Evolutionary conservation across 2,113 vertebrate genomes (phyloP), one percentile per base, ranked within the genome.

Genomic region (Ginglymostoma cirratum): DNA sequence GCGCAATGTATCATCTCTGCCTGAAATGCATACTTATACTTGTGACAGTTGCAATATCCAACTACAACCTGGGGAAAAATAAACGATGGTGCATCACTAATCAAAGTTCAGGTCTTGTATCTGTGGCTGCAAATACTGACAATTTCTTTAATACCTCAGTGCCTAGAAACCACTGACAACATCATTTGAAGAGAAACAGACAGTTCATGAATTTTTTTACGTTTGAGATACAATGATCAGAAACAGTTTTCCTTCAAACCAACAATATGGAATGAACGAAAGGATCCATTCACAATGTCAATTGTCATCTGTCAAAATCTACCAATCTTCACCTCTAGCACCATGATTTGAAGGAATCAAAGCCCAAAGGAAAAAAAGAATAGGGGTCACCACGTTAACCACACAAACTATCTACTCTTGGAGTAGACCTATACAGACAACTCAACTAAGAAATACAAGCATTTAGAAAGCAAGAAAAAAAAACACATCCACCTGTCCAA

Each of bases 91-190:
- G 42, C 15, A 70, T 66, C 89, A 66, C 38, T 93, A 66, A 93
- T 38, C 89, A 38, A 48, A 66, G 89, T 66, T 67, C 61, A 27
- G 24, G 38, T 72, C 67, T 95, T 14, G 42, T 70, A 94, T 24
- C 72, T 27, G 24, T 70, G 45, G 34, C 67, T 23, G 17, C 23
- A 95, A 95, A 95, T 72, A 42, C 21, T 76, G 67, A 52, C 69
- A 95, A 76, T 95, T 70, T 30, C 10, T 72, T 70, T 48, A 95
- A 66, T 17, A 95, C 94, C 76, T 45, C 45, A 95, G 42, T 95
- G 69, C 45, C 42, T 72, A 52, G 69, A 72, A 95, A 95, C 38
- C 27, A 52, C 23, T 72, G 69, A 95, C 67, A 92, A 34, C 89
- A 93, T 48, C 38, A 76, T 95, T 34, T 95, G 67, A 72, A 76